A percentile compares a stretch with the other conserved stretches of the same genome.
Evolutionary conservation across 1,140 invertebrate species (phyloP).

Genomic region (Pachyrhynchus sulphureomaculatus): DNA sequence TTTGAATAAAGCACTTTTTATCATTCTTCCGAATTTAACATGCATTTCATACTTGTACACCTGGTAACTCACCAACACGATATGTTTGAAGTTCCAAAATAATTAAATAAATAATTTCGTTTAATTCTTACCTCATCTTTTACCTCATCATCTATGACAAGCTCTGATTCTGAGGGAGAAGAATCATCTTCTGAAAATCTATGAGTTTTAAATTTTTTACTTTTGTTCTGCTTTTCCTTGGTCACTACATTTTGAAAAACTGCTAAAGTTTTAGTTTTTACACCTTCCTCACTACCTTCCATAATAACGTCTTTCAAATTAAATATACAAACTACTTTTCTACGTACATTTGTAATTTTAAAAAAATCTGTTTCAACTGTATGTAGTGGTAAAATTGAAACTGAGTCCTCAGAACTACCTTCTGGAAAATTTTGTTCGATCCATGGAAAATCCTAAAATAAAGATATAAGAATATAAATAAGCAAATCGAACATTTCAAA

Average conservation of each 20-base stretch:
- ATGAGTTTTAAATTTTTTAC: conserved; percentile 23
- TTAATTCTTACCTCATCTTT: conserved; percentile 9
- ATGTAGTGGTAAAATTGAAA: conserved; percentile 40
- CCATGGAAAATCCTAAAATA: conserved; percentile 43
- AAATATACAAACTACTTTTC: conserved; percentile 26
- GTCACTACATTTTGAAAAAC: conserved; percentile 44
- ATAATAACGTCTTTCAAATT: not conserved
- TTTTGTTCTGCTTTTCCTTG: conserved; percentile 27
- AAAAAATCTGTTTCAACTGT: conserved; percentile 30
- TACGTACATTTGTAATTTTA: conserved; percentile 39
- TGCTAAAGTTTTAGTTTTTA: conserved; percentile 40
- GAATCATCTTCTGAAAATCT: conserved; percentile 26
- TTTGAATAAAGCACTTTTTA: no score
- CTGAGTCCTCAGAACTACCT: not conserved
- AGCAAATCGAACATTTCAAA: no score
- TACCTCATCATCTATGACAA: conserved; percentile 37
- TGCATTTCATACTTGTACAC: no score
- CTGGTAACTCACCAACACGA: no score
- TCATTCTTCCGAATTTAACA: no score
- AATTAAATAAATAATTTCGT: not conserved
- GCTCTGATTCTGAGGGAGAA: conserved; percentile 36
- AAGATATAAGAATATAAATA: no score
- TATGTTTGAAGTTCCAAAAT: no score
- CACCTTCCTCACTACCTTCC: conserved; percentile 15
- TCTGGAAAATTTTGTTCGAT: conserved; percentile 31